A percentile compares a stretch with the other conserved stretches of the same genome.
Conservation (phyloP, 2,797 vertebrate species). For the Trachops cirrhosus region DNA sequence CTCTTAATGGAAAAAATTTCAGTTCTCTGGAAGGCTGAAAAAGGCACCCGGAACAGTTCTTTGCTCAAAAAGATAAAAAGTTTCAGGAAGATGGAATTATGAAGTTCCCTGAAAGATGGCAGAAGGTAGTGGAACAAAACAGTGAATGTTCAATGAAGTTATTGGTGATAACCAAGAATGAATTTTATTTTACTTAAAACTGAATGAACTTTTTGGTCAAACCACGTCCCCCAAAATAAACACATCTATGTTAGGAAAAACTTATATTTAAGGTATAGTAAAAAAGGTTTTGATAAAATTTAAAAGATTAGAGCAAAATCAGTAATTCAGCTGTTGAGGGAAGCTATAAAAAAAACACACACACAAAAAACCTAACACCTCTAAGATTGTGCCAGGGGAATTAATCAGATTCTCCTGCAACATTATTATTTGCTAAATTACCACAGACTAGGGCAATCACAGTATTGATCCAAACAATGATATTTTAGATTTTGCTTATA, state of each 20-base stretch:
- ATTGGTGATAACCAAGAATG: too few relatives aligned
- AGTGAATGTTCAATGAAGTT: too few relatives aligned
- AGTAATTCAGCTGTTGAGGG: constrained; percentile 13
- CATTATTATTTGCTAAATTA: constrained; percentile 42
- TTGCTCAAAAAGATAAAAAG: too few relatives aligned
- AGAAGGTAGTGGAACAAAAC: too few relatives aligned
- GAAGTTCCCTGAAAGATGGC: too few relatives aligned
- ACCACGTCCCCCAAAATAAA: neutral
- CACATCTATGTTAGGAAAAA: neutral
- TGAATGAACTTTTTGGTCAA: too few relatives aligned
- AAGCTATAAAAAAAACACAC: neutral
- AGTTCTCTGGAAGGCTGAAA: too few relatives aligned
- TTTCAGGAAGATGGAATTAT: too few relatives aligned
- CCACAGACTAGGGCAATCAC: neutral
- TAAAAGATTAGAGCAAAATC: neutral
- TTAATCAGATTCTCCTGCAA: neutral
- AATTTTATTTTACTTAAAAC: too few relatives aligned
- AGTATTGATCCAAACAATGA: neutral
- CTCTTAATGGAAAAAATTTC: too few relatives aligned
- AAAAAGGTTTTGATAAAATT: constrained; percentile 11
- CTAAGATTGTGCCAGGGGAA: constrained; percentile 25
- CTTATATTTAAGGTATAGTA: neutral
- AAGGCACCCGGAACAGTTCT: too few relatives aligned
- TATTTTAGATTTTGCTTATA: constrained; percentile 23
- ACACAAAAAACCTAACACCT: neutral